phyloP scores from a whole-genome alignment of 2,888 invertebrate genomes.

The Phlogophora meticulosa region DNA sequence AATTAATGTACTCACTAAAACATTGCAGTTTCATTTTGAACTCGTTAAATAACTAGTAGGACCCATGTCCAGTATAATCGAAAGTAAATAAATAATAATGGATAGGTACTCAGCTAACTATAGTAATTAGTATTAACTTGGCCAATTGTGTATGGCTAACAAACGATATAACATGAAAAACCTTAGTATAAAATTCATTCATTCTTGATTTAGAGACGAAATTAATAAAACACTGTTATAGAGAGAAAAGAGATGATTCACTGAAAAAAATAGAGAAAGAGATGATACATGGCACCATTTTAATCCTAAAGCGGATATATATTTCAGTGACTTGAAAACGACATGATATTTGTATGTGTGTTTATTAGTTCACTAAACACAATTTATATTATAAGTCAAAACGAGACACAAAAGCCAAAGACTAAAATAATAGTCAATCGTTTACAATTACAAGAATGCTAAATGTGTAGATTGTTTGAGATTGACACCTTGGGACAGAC shows the following conservation, averaged over 20 bases:
- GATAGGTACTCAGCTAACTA: conserved; percentile 39
- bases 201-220: conserved; percentile 1
- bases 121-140: conserved; percentile 32
- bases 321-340: conserved; percentile 29
- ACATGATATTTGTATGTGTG: conserved; percentile 27
- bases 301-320: conserved; percentile 26
- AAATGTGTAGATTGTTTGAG: conserved; percentile 20
- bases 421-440: conserved; percentile 35
- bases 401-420: conserved; percentile 21
- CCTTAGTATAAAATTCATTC: conserved; percentile 12
- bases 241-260: conserved; percentile 4
- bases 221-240: conserved; percentile 2
- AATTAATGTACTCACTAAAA: conserved; percentile 45
- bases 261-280: conserved; percentile 1
- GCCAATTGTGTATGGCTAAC: conserved; percentile 18
- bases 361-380: conserved; percentile 22
- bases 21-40: conserved; percentile 23
- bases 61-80: conserved; percentile 18
- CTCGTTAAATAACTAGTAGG: conserved; percentile 17
- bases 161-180: conserved; percentile 7
- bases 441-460: conserved; percentile 28
- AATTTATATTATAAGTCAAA: conserved; percentile 32
- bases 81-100: conserved; percentile 31
- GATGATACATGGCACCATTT: conserved; percentile 51
- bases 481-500: conserved; percentile 25